Evolutionary conservation across 2,113 vertebrate species (phyloP).

Genomic region (Brevimyrus niger): DNA sequence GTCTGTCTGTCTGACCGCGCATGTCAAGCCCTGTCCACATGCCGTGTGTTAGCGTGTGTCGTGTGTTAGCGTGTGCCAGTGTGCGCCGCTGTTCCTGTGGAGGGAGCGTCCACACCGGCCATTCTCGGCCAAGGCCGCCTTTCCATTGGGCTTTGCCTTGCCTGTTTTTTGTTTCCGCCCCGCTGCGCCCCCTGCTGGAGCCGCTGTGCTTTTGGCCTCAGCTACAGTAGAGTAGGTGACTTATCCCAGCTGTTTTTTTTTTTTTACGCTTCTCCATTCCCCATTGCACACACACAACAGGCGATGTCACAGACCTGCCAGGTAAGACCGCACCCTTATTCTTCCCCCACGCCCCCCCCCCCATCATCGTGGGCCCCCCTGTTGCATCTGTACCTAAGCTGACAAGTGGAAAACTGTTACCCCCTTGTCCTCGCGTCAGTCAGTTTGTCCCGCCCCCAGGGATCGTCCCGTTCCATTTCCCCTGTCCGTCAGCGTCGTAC

Average conservation of each 20-base stretch:
- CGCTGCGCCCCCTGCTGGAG: conserved; percentile 46
- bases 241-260: conserved; percentile 64
- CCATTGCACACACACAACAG: conserved; percentile 75
- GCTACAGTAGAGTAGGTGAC: conserved; percentile 56
- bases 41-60: no score
- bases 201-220: conserved; percentile 44
- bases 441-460: neutral
- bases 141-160: neutral
- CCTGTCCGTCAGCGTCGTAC: neutral
- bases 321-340: conserved; percentile 63
- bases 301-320: conserved; percentile 77
- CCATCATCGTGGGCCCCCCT: conserved; percentile 12
- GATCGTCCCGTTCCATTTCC: neutral
- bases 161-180: neutral
- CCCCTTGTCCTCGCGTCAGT: neutral
- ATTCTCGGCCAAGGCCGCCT: neutral
- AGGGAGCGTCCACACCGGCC: neutral
- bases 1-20: neutral
- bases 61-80: neutral
- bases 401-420: neutral
- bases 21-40: neutral
- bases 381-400: neutral
- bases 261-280: conserved; percentile 69
- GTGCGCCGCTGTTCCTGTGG: neutral
- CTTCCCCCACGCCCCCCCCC: conserved; percentile 5